Base-by-base conservation (phyloP, 1,140 invertebrate genomes). In the Leptonema lineaticorne region DNA sequence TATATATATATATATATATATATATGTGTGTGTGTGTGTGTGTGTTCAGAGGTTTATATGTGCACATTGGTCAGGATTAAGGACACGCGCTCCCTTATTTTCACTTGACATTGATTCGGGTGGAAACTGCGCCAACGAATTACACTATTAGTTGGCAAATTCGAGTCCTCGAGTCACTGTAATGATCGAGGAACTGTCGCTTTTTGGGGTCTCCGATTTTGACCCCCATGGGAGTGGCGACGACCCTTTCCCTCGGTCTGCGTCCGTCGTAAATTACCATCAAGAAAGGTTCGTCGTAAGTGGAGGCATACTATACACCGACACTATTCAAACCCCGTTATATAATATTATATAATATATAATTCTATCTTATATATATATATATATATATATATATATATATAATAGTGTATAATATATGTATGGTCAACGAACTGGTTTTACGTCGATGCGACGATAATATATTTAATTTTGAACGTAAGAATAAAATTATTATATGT, bases 131-230 rank as follows among this genome's bases (percentile, higher is more conserved):
- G 48, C 48, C 48, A 53, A 14, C 28, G 24, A 59, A 59, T 59
- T 59, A 59, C 57, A 59, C 57, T 59, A 59, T 59, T 59, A 59
- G 57, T 59, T 33, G 57, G 57, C 57, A 33, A 59, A 59, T 59
- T 59, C 57, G 30, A 59, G 28, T 59, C 28, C 57, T 59, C 27
- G 37, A 27, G 24, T 18, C 30, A 29, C n/a, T n/a, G 27, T 18
- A 28, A 59, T 18, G 28, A 59, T 59, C 14, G 57, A 5, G 16
- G 27, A 6, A 45, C 37, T 45, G 20, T 22, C 24, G 57, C 28
- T 27, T 27, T 37, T 16, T 29, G 28, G n/a, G 57, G 16, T 20
- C 57, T 24, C 57, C 28, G 16, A 18, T 20, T 20, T 20, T 1
- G 16, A 11, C 48, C 48, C 48, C 9, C 18, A 37, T 14, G 14